These are phyloP conservation scores for Trichonephila clavata DNA, from an alignment of 1,140 invertebrate genomes.

Conservation along the genomic window DNA sequence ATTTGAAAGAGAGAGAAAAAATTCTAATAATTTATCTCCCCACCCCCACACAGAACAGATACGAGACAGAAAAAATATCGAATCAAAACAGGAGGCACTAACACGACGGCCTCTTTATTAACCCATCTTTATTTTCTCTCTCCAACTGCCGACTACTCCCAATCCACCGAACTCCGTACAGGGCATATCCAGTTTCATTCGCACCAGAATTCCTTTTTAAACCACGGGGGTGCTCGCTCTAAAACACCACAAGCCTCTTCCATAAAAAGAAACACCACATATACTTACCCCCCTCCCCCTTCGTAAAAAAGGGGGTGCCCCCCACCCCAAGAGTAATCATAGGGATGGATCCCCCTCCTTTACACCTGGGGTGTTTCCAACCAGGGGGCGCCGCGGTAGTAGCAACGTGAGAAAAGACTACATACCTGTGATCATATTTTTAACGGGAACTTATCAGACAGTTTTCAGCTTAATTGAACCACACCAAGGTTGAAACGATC, in stretches of 20 bases:
- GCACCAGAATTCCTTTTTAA: constrained; percentile 2
- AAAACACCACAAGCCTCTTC: not conserved
- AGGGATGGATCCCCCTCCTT: not conserved
- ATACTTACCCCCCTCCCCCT: not conserved
- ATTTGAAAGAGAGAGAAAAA: not conserved
- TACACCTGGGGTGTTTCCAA: constrained; percentile 62
- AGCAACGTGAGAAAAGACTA: constrained; percentile 36
- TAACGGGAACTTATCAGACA: constrained; percentile 23
- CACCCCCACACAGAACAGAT: not conserved
- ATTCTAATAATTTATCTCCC: not conserved
- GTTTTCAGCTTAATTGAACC: constrained; percentile 53
- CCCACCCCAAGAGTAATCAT: not conserved
- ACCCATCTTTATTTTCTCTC: not conserved
- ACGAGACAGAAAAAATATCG: too few relatives aligned
- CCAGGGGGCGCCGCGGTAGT: constrained; percentile 51
- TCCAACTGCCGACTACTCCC: constrained; percentile 3
- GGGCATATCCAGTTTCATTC: constrained; percentile 8
- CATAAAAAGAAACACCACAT: not conserved
- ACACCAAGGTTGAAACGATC: constrained; percentile 65
- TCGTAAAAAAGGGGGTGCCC: too few relatives aligned
- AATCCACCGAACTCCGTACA: not conserved
- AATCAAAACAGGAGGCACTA: not conserved
- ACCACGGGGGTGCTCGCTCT: not conserved
- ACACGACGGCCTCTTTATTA: not conserved
- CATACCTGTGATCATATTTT: constrained; percentile 52